A percentile compares a stretch with the other conserved stretches of the same genome.
Evolutionary conservation across 2,888 invertebrate species (phyloP).

Genomic region (Ophion slaviceki): DNA sequence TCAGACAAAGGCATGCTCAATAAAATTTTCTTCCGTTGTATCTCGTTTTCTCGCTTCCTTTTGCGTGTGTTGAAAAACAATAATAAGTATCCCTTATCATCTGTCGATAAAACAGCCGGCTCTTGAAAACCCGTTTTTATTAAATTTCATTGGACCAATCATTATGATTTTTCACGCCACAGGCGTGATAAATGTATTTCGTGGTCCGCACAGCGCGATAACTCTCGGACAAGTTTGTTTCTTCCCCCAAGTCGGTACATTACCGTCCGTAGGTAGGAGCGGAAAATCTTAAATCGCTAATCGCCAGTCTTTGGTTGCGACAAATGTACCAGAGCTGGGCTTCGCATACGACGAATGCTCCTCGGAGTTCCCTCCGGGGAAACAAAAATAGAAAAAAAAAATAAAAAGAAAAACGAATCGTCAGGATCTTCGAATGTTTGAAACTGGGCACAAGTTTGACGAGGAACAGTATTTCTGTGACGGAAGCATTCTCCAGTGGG

Average conservation of each 20-base stretch:
- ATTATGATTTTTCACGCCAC: slow-evolving; percentile 27
- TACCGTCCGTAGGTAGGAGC: slow-evolving; percentile 8
- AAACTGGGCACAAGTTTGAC: slow-evolving; percentile 1
- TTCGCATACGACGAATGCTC: slow-evolving; percentile 10
- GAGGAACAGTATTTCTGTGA: slow-evolving; percentile 5
- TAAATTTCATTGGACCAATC: slow-evolving; percentile 34
- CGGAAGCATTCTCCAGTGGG: slow-evolving; percentile 10
- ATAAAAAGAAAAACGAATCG: not conserved
- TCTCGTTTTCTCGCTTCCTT: too few relatives aligned
- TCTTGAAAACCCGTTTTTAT: not conserved
- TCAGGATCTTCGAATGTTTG: not conserved
- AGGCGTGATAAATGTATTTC: slow-evolving; percentile 23
- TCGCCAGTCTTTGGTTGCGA: slow-evolving; percentile 41
- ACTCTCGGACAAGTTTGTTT: slow-evolving; percentile 23
- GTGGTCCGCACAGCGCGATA: not conserved
- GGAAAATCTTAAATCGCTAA: not conserved
- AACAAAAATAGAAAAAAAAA: not conserved
- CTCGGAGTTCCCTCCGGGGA: not conserved
- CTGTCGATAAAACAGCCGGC: not conserved
- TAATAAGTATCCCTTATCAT: not conserved
- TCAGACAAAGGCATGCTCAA: too few relatives aligned
- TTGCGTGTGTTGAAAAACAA: not conserved
- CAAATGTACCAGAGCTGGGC: not conserved
- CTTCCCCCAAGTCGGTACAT: not conserved
- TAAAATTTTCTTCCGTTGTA: too few relatives aligned